Percentiles rank a stretch among this genome's conserved stretches.
Evolutionary conservation across 37 sponge, comb jelly and placozoan species (phyloP).

Genomic region (Cliona cf. orientalis): DNA sequence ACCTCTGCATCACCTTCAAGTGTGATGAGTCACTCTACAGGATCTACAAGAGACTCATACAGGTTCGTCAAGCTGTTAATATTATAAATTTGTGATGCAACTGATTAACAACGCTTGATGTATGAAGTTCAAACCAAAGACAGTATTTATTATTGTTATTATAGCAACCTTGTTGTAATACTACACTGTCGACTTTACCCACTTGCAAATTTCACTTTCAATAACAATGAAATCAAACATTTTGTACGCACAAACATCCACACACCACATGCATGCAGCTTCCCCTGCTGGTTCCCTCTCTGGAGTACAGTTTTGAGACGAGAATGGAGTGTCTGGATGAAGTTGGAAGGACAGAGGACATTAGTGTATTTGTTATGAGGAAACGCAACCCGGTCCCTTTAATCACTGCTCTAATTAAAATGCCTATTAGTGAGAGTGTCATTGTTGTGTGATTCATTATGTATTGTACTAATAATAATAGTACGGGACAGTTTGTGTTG

Average conservation of each 20-base stretch:
- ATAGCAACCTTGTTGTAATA: no score
- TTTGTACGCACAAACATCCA: neutral
- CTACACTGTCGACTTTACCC: no score
- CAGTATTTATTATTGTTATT: no score
- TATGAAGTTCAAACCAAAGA: no score
- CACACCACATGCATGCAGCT: slow-evolving; percentile 38
- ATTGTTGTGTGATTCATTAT: slow-evolving; percentile 50
- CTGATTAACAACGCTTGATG: no score
- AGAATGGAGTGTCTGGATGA: slow-evolving; percentile 87
- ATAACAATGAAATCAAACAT: no score
- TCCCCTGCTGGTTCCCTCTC: slow-evolving; percentile 86
- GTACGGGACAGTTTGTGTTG: no score
- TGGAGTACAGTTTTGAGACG: slow-evolving; percentile 79
- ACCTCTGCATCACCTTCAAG: slow-evolving; percentile 65
- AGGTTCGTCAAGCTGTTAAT: no score
- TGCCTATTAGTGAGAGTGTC: slow-evolving; percentile 93
- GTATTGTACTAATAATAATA: no score
- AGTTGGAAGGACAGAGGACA: slow-evolving; percentile 79
- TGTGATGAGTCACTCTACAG: slow-evolving; percentile 81
- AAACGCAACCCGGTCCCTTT: slow-evolving; percentile 56
- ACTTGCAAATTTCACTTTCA: neutral
- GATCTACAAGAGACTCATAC: slow-evolving; percentile 59
- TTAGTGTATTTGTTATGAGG: slow-evolving; percentile 67
- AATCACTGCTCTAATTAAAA: slow-evolving; percentile 84
- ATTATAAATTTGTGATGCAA: no score